A percentile compares a stretch with the other conserved stretches of the same genome.
These are phyloP conservation scores for Drosophila jambulina DNA, from an alignment of 1,140 invertebrate species.

Conservation along the genomic window DNA sequence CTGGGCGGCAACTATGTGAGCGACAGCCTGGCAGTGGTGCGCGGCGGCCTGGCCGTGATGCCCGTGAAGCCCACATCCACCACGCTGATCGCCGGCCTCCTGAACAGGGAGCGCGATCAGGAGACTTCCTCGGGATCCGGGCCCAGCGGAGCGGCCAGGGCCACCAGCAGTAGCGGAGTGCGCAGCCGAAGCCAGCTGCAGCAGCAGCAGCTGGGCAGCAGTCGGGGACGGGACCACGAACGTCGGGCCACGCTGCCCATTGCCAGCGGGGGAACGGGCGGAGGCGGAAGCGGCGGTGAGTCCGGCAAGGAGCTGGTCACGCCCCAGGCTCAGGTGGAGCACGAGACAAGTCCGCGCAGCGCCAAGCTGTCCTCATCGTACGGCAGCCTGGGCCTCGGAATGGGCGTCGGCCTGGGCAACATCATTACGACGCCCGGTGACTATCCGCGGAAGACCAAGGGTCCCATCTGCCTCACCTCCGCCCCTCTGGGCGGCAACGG, in stretches of 20 bases:
- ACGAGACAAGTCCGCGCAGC: constrained; percentile 65
- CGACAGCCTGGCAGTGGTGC: constrained; percentile 75
- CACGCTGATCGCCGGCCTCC: constrained; percentile 75
- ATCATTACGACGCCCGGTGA: constrained; percentile 82
- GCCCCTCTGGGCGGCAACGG: neutral
- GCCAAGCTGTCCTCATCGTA: constrained; percentile 76
- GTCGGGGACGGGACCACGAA: constrained; percentile 59
- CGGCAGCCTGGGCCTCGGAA: constrained; percentile 69
- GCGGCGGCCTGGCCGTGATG: constrained; percentile 74
- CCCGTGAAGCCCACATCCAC: constrained; percentile 80
- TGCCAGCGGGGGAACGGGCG: constrained; percentile 41
- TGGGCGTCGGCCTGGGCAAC: constrained; percentile 61
- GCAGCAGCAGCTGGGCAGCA: constrained; percentile 26
- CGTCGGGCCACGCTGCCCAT: constrained; percentile 77
- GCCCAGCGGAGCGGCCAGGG: constrained; percentile 23
- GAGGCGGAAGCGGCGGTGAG: neutral
- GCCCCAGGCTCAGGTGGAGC: constrained; percentile 31
- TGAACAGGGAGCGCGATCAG: constrained; percentile 78
- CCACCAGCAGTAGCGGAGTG: constrained; percentile 43
- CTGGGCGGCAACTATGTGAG: constrained; percentile 76
- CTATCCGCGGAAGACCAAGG: constrained; percentile 80
- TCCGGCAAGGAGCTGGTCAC: constrained; percentile 39
- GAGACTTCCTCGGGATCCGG: constrained; percentile 29
- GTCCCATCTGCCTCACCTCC: constrained; percentile 76
- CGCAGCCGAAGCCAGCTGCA: constrained; percentile 45